Evolutionary conservation across 2,797 vertebrate genomes (phyloP), one percentile per base, ranked within the genome.

Genomic region (Antrozous pallidus): DNA sequence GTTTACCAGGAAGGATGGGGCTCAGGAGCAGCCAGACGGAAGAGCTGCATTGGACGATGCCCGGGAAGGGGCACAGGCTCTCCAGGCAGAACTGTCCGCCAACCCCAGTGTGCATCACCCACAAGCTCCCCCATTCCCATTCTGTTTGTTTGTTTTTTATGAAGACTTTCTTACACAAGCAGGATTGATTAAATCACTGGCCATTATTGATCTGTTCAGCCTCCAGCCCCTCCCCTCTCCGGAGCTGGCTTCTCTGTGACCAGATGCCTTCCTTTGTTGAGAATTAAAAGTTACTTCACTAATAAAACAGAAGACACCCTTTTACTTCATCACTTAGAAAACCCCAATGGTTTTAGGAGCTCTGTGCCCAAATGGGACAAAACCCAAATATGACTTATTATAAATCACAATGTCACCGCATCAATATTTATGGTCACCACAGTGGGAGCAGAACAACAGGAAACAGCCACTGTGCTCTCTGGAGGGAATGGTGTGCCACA

Each of bases 351-450:
- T 47, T n/a, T 85, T 24, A 31, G 73, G n/a, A 20, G 26, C 38
- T 86, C 51, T 67, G 36, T 28, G 56, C 28, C 28, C 20, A 49
- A 28, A 31, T 0, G 1, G 4, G 40, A 63, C 26, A 40, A 49
- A 45, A 45, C 69, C 13, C 20, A 49, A 58, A 70, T 12, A 14
- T 38, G 0, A 4, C 17, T 16, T 20, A 10, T 8, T 8, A 26
- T 26, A 47, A 14, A 28, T 56, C 58, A 12, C 31, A 56, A 8
- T 12, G 33, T 91, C 10, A 49, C 20, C 61, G 12, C 6, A 42
- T 36, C 20, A 4, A 2, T 18, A 2, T 31, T 16, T 45, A 24
- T 0, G 2, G 8, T 16, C 0, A 1, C 22, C 61, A 22, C 20
- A 2, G 2, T 5, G 14, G 54, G 24, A 56, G 6, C 28, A 20